These are phyloP conservation scores for Ptychobarbus kaznakovi DNA, from an alignment of 2,797 vertebrate species.

Conservation along the genomic window DNA sequence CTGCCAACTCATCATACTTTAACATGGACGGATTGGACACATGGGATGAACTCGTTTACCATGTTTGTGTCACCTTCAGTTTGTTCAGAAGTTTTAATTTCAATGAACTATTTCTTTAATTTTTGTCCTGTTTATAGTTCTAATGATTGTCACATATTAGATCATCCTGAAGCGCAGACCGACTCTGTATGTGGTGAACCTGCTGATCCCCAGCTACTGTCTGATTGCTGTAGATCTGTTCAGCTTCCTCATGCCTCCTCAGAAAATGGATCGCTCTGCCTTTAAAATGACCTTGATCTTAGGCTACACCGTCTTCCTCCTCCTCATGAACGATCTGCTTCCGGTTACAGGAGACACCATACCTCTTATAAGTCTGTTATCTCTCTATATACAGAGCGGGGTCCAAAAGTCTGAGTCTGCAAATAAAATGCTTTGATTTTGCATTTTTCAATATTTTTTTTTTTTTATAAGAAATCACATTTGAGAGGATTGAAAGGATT, in stretches of 20 bases:
- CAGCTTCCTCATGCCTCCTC: constrained; percentile 81
- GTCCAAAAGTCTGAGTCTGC: not conserved
- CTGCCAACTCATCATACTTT: fast-evolving
- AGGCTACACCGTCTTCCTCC: constrained; percentile 81
- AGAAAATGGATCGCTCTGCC: constrained; percentile 71
- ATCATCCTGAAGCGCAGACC: constrained; percentile 70
- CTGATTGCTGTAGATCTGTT: constrained; percentile 81
- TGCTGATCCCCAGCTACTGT: constrained; percentile 79
- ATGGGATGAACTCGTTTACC: constrained; percentile 18
- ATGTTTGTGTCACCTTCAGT: constrained; percentile 23
- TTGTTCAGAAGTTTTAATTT: not conserved
- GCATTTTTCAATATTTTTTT: not conserved
- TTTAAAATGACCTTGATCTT: constrained; percentile 84
- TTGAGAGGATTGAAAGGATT: not conserved
- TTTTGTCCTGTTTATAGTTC: not conserved
- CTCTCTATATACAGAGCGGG: not conserved
- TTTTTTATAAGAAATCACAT: not conserved
- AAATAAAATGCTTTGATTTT: not conserved
- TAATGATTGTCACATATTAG: constrained; percentile 42
- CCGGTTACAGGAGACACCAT: constrained; percentile 73
- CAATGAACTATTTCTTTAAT: not conserved
- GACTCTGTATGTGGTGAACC: constrained; percentile 75
- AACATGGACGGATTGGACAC: not conserved
- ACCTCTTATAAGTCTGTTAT: constrained; percentile 74
- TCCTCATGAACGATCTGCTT: constrained; percentile 80